Evolutionary conservation across 2,888 invertebrate species (phyloP).

Genomic region (Odontomyia ornata): DNA sequence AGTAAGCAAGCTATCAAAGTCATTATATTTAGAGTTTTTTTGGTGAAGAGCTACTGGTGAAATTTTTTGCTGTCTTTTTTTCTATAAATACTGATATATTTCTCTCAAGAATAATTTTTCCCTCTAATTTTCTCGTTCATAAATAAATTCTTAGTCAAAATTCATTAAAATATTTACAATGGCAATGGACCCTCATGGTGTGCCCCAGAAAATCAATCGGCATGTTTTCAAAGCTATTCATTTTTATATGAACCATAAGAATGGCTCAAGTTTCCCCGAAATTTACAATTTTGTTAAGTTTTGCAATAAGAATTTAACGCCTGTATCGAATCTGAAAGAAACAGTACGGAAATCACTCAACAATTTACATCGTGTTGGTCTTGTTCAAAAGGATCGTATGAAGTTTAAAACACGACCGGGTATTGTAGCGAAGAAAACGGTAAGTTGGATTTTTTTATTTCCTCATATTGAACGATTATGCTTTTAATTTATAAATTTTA

Average conservation of each 20-base stretch:
- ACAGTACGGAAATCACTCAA: neutral
- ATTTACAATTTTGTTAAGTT: constrained; percentile 16
- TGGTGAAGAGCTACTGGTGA: no score
- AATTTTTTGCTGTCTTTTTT: no score
- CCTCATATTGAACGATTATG: no score
- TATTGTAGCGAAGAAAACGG: neutral
- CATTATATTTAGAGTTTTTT: no score
- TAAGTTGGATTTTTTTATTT: no score
- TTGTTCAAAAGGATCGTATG: constrained; percentile 1
- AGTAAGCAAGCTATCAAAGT: no score
- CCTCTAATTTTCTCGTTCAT: no score
- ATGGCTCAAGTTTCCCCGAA: constrained; percentile 10
- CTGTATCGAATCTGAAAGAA: neutral
- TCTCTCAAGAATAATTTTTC: no score
- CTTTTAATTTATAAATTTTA: no score
- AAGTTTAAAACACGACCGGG: neutral
- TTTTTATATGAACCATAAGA: neutral
- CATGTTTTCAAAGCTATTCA: constrained; percentile 16
- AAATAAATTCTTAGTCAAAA: no score
- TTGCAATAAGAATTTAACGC: constrained; percentile 15
- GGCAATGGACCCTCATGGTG: constrained; percentile 36
- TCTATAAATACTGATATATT: no score
- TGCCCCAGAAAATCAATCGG: constrained; percentile 33
- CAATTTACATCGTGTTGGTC: constrained; percentile 16
- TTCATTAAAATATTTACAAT: constrained; percentile 8